phyloP scores from a whole-genome alignment of 2,888 invertebrate genomes.

The Chironomus tentans region DNA sequence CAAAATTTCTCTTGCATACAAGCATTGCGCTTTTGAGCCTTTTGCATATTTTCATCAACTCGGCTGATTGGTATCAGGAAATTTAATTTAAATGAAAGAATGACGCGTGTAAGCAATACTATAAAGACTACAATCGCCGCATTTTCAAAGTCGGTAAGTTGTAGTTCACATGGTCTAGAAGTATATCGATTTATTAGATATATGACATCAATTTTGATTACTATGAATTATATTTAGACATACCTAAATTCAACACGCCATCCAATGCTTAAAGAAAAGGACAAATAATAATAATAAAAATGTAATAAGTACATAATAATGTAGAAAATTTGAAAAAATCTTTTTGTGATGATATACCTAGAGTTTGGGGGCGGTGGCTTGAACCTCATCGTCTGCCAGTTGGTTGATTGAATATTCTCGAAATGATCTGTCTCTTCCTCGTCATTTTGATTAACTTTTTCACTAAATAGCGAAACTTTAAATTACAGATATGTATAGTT shows the following conservation, averaged over 20 bases:
- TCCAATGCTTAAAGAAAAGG: constrained; percentile 59
- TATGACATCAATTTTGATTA: no score
- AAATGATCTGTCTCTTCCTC: constrained; percentile 94
- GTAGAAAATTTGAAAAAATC: no score
- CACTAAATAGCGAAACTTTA: constrained; percentile 79
- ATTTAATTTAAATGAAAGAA: constrained; percentile 90
- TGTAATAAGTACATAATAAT: no score
- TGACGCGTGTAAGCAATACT: constrained; percentile 90
- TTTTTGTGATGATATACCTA: not conserved
- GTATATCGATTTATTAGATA: no score
- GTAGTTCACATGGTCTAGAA: constrained; percentile 86
- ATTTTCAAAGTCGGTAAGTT: constrained; percentile 99
- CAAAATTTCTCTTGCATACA: constrained; percentile 78
- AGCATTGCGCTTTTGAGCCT: constrained; percentile 86
- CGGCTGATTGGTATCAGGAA: constrained; percentile 96
- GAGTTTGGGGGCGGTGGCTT: constrained; percentile 96
- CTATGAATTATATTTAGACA: no score
- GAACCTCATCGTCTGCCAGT: constrained; percentile 99
- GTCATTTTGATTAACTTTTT: constrained; percentile 91
- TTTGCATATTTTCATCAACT: constrained; percentile 95
- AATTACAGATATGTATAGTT: no score
- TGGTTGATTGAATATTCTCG: constrained; percentile 99
- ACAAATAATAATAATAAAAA: no score
- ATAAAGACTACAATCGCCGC: constrained; percentile 98
- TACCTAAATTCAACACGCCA: constrained; percentile 92